phyloP scores from a whole-genome alignment of 2,888 invertebrate genomes.

The Harpalus rubripes region DNA sequence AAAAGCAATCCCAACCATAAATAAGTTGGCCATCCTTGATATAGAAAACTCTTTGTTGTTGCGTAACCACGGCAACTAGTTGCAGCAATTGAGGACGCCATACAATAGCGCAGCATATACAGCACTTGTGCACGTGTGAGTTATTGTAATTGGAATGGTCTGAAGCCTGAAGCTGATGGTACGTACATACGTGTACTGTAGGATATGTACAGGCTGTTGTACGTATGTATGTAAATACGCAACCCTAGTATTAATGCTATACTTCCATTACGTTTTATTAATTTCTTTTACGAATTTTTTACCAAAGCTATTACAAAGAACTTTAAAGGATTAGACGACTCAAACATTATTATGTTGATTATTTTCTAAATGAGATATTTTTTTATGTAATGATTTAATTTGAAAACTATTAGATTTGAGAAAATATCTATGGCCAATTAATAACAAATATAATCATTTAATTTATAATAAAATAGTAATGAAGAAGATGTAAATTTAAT shows the following conservation, averaged over 20 bases:
- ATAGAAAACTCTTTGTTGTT: neutral
- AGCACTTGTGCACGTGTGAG: conserved; percentile 31
- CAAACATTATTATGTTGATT: no score
- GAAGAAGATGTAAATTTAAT: no score
- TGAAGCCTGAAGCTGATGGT: conserved; percentile 20
- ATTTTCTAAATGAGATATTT: no score
- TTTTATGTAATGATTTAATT: no score
- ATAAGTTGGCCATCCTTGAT: neutral
- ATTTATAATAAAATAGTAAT: no score
- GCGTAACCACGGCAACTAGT: neutral
- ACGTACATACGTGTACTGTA: neutral
- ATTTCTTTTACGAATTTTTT: neutral
- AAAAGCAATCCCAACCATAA: no score
- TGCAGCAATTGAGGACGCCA: neutral
- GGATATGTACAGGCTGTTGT: neutral
- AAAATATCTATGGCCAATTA: no score
- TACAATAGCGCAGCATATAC: neutral
- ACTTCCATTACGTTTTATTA: conserved; percentile 20
- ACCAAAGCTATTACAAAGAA: no score
- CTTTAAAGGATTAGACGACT: no score
- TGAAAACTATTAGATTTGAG: no score
- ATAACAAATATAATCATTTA: no score
- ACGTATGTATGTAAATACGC: neutral
- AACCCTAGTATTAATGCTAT: neutral
- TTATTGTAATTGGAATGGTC: conserved; percentile 34